These are phyloP conservation scores for Agrypnia vestita DNA, from an alignment of 1,140 invertebrate genomes.

Conservation along the genomic window DNA sequence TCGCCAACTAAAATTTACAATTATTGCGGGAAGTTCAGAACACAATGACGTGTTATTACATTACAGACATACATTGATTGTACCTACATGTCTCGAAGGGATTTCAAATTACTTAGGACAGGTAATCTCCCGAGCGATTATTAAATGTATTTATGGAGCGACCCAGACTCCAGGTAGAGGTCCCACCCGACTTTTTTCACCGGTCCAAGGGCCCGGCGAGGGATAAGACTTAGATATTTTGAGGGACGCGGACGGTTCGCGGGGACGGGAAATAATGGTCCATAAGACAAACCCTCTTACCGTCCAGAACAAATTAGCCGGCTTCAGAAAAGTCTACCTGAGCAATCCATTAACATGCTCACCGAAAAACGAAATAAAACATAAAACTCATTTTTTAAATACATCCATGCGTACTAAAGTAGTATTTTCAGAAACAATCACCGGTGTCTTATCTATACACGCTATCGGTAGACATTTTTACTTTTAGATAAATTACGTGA, in stretches of 20 bases:
- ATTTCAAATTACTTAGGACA: constrained; percentile 58
- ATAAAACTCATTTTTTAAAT: no score
- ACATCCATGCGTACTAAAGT: no score
- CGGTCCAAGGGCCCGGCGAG: constrained; percentile 31
- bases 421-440: no score
- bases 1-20: no score
- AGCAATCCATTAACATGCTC: no score
- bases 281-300: constrained; percentile 52
- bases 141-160: constrained; percentile 54
- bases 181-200: constrained; percentile 48
- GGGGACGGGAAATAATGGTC: constrained; percentile 59
- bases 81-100: constrained; percentile 54
- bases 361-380: no score
- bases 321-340: constrained; percentile 14
- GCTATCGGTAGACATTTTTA: no score
- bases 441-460: no score
- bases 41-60: no score
- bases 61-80: background rate
- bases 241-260: constrained; percentile 46
- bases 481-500: no score
- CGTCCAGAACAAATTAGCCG: constrained; percentile 13
- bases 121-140: constrained; percentile 57
- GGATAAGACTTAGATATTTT: constrained; percentile 26
- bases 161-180: constrained; percentile 42
- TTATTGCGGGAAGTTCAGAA: no score